Evolutionary conservation across 2,888 invertebrate genomes (phyloP).

Genomic region (Neoascia interrupta): DNA sequence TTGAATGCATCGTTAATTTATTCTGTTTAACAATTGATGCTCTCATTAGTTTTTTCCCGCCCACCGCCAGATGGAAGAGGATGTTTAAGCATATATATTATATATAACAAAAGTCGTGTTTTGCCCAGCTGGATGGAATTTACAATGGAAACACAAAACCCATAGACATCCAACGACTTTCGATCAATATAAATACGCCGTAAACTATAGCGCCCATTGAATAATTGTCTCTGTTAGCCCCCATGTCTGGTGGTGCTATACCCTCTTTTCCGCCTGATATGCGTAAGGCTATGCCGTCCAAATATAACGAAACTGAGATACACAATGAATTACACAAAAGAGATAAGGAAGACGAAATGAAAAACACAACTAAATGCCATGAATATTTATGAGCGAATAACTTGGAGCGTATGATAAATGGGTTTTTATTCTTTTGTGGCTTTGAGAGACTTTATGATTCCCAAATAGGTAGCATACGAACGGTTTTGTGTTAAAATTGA

Average conservation of each 20-base stretch:
- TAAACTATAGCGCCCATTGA: conserved; percentile 33
- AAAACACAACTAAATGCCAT: conserved; percentile 25
- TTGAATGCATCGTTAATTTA: conserved; percentile 24
- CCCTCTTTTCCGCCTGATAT: background rate
- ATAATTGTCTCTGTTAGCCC: conserved; percentile 34
- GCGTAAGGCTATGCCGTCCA: background rate
- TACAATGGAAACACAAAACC: conserved; percentile 1
- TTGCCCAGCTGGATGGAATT: conserved; percentile 18
- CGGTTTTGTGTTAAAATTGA: too few relatives aligned
- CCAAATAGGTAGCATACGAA: too few relatives aligned
- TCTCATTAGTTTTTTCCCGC: conserved; percentile 10
- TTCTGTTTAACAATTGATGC: conserved; percentile 31
- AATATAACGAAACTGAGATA: conserved; percentile 17
- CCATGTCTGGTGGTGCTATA: conserved; percentile 19
- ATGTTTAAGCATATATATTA: too few relatives aligned
- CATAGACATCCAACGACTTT: background rate
- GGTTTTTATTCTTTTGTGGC: background rate
- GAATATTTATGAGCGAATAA: conserved; percentile 35
- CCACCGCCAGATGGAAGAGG: background rate
- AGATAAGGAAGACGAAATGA: conserved; percentile 9
- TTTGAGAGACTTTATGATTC: background rate
- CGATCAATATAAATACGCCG: conserved; percentile 25
- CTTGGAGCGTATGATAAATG: conserved; percentile 21
- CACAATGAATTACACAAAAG: conserved; percentile 29
- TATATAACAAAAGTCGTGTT: conserved; percentile 17